Percentiles rank a stretch among this genome's conserved stretches.
These are phyloP conservation scores for Arothron firmamentum DNA, from an alignment of 2,113 vertebrate genomes.

Conservation along the genomic window DNA sequence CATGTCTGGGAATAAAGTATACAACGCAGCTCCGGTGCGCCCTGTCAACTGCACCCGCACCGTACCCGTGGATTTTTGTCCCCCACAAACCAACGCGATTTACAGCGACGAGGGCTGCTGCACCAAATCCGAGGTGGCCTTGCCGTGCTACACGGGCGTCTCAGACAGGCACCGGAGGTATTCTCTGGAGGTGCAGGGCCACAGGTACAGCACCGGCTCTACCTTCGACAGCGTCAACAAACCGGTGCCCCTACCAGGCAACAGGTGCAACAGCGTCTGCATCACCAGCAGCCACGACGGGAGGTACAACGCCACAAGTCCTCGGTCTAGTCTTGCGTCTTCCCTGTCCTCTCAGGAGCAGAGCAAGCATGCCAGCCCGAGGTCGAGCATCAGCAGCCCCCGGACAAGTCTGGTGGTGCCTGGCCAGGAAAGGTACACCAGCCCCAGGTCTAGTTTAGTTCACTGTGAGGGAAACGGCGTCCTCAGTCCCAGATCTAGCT, in stretches of 20 bases:
- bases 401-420: constrained; percentile 77
- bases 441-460: constrained; percentile 79
- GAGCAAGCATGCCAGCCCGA: constrained; percentile 80
- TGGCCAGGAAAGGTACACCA: constrained; percentile 77
- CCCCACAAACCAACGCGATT: constrained; percentile 65
- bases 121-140: constrained; percentile 82
- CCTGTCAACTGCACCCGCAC: constrained; percentile 68
- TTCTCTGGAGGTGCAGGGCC: constrained; percentile 79
- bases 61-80: constrained; percentile 70
- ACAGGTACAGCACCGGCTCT: constrained; percentile 77
- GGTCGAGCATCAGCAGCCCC: constrained; percentile 81
- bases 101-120: constrained; percentile 76
- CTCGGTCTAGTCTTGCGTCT: constrained; percentile 77
- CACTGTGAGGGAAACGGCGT: constrained; percentile 75
- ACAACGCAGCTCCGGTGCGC: constrained; percentile 70
- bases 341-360: constrained; percentile 75
- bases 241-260: constrained; percentile 62
- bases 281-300: constrained; percentile 66
- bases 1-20: constrained; percentile 74
- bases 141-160: constrained; percentile 82
- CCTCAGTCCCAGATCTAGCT: constrained; percentile 85
- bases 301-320: constrained; percentile 72
- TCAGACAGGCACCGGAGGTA: constrained; percentile 79
- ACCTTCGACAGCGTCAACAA: constrained; percentile 75
- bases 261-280: constrained; percentile 75